phyloP scores from a whole-genome alignment of 2,797 vertebrate genomes.

The Syncerus caffer region DNA sequence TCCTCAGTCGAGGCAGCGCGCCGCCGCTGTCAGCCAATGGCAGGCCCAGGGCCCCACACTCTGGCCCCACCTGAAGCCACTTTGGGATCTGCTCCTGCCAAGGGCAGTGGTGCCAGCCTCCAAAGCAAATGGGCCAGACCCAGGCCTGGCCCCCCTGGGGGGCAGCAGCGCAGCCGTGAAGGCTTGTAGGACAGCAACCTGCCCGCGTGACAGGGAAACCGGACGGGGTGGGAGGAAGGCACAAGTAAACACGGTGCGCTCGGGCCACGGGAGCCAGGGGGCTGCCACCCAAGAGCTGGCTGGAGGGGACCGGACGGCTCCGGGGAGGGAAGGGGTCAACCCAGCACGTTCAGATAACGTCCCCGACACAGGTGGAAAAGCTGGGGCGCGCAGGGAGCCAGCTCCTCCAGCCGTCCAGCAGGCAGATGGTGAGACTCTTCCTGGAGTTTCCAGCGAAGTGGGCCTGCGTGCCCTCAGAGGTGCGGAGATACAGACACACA shows the following conservation, averaged over 20 bases:
- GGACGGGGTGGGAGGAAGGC: constrained; percentile 80
- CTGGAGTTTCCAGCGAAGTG: constrained; percentile 82
- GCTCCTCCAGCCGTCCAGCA: constrained; percentile 72
- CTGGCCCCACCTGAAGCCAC: not conserved
- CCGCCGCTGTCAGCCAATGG: not conserved
- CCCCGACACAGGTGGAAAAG: constrained; percentile 75
- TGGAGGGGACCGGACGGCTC: constrained; percentile 29
- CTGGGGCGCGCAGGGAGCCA: constrained; percentile 74
- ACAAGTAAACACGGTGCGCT: constrained; percentile 83
- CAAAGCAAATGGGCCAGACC: not conserved
- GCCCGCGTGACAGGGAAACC: constrained; percentile 74
- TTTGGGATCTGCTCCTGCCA: not conserved
- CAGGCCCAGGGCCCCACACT: not conserved
- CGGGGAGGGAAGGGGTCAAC: constrained; percentile 69
- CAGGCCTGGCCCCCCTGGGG: not conserved
- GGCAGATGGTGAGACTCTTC: constrained; percentile 78
- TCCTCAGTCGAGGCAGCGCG: not conserved
- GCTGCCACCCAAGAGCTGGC: constrained; percentile 77
- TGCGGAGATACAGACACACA: constrained; percentile 38
- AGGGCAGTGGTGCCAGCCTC: not conserved
- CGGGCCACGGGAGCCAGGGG: constrained; percentile 40
- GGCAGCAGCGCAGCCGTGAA: constrained; percentile 61
- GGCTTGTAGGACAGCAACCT: constrained; percentile 74
- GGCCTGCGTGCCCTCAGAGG: constrained; percentile 72
- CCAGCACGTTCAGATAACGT: constrained; percentile 75